Evolutionary conservation across 2,797 vertebrate species (phyloP), one percentile per base, ranked within the genome.

Genomic region (Hybognathus amarus): DNA sequence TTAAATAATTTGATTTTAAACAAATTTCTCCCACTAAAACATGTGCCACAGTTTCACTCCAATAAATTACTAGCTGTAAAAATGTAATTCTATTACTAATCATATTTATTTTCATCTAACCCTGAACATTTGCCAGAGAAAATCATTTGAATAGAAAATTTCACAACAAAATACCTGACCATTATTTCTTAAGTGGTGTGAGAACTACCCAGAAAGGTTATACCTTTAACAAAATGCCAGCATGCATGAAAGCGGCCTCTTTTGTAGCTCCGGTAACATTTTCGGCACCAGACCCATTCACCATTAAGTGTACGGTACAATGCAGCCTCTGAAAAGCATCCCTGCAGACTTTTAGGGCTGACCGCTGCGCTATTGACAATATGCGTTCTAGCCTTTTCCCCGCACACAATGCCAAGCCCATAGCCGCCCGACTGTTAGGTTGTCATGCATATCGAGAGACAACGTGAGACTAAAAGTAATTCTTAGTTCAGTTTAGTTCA

Each of bases 371-470:
- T 47, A 77, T 36, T 27, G 73, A 83, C 54, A 80, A 82, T 71
- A 88, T 77, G 79, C 79, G 70, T 84, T 74, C 42, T 78, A 8
- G 87, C 87, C 84, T 90, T 88, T 90, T 88, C 71, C 33, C n/a
- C 83, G 88, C 89, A 87, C 86, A 90, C 87, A 93, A 90, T 91
- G 87, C 86, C 85, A 87, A 68, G 73, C 75, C 86, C 86, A 88
- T 86, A 81, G 74, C 81, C 22, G 50, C 83, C 81, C 47, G 79
- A 69, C 81, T 69, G 64, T 54, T 77, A 75, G 82, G 81, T 87
- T 83, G 87, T 90, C 90, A 90, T 92, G 94, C 85, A 91, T 85
- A 92, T 91, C 94, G 92, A 94, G 90, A 92, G 92, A 92, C 83
- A 91, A 92, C 87, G 82, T 52, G 67, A 88, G 79, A 83, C 91